Percentiles rank a stretch among this genome's conserved stretches.
Evolutionary conservation across 2,797 vertebrate species (phyloP).

Genomic region (Mus spretus): DNA sequence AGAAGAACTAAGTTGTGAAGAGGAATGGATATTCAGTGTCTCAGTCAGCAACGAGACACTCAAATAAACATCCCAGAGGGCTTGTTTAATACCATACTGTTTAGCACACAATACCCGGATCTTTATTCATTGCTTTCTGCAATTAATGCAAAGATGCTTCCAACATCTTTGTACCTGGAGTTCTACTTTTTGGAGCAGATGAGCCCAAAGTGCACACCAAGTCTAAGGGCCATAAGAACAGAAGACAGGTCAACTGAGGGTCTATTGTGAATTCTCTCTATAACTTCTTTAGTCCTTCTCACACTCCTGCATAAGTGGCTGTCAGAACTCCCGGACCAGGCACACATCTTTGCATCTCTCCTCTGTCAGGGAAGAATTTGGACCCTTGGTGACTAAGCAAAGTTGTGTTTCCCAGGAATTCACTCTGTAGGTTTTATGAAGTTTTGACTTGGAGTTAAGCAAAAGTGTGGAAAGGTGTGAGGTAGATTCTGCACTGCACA

Average conservation of each 20-base stretch:
- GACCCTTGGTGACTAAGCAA: slow-evolving; percentile 57
- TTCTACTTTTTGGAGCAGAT: slow-evolving; percentile 54
- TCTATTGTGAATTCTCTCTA: background rate
- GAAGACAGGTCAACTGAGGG: background rate
- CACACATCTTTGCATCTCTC: slow-evolving; percentile 76
- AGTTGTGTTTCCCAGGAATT: slow-evolving; percentile 79
- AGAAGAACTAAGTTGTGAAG: slow-evolving; percentile 69
- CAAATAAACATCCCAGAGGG: slow-evolving; percentile 80
- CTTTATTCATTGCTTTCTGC: slow-evolving; percentile 81
- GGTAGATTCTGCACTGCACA: background rate
- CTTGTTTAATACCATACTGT: slow-evolving; percentile 77
- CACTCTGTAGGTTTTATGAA: slow-evolving; percentile 31
- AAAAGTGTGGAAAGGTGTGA: background rate
- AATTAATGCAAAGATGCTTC: slow-evolving; percentile 78
- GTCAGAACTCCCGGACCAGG: slow-evolving; percentile 73
- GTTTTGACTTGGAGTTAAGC: slow-evolving; percentile 25
- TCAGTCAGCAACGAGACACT: slow-evolving; percentile 35
- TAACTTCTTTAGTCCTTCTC: slow-evolving; percentile 66
- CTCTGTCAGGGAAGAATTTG: slow-evolving; percentile 59
- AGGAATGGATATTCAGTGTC: slow-evolving; percentile 64
- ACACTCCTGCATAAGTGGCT: slow-evolving; percentile 72
- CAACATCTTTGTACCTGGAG: slow-evolving; percentile 76
- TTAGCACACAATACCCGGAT: slow-evolving; percentile 78
- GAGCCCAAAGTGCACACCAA: background rate
- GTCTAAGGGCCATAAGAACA: background rate